Evolutionary conservation across 2,113 vertebrate genomes (phyloP).

Genomic region (Oceanites oceanicus): DNA sequence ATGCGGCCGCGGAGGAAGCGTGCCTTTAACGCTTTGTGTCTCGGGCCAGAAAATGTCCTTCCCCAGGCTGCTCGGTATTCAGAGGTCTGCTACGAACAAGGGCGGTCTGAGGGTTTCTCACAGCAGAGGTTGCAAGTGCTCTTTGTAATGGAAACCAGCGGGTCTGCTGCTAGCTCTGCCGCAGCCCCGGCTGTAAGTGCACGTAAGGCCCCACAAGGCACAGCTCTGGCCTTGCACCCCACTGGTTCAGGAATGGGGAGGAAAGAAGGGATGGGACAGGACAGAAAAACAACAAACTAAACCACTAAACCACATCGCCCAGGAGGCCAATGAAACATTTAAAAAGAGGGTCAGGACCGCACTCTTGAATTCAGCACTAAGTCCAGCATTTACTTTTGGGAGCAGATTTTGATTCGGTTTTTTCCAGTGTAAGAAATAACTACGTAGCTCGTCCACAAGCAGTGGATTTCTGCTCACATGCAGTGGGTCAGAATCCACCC

Average conservation of each 20-base stretch:
- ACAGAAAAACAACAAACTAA: background rate
- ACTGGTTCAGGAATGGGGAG: background rate
- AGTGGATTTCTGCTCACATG: background rate
- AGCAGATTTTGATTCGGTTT: background rate
- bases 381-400: background rate
- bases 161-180: background rate
- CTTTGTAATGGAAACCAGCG: background rate
- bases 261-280: background rate
- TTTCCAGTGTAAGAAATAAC: background rate
- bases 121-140: constrained; percentile 9
- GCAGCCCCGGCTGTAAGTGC: background rate
- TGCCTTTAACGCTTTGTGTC: constrained; percentile 1
- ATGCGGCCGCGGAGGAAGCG: background rate
- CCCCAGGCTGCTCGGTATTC: background rate
- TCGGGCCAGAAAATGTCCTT: background rate
- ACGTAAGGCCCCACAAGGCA: background rate
- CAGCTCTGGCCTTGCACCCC: background rate
- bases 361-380: background rate
- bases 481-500: background rate
- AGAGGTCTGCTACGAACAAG: background rate
- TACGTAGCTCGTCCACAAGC: accelerated
- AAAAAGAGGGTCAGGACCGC: background rate
- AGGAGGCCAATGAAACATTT: background rate
- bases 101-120: background rate
- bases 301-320: background rate